phyloP scores from a whole-genome alignment of 2,113 vertebrate species.

The Crotophaga sulcirostris region DNA sequence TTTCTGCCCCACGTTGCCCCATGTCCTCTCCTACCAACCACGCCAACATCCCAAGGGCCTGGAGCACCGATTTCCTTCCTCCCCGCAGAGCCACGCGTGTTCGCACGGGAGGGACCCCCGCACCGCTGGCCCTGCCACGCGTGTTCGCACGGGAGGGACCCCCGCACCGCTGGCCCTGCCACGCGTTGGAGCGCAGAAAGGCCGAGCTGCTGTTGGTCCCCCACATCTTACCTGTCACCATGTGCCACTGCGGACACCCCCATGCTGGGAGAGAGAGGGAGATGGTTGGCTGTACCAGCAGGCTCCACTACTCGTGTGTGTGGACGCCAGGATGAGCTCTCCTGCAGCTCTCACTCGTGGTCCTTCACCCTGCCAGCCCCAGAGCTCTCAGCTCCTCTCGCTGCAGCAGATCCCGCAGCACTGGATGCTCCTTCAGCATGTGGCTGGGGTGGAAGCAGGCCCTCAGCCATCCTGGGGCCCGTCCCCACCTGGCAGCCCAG shows the following conservation, averaged over 20 bases:
- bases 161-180: rapidly evolving
- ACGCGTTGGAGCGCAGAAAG: rapidly evolving
- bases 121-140: rapidly evolving
- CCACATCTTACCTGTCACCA: too few species aligned
- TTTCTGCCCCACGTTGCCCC: neutral
- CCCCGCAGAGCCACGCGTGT: neutral
- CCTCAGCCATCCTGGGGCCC: rapidly evolving
- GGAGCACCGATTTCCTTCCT: neutral
- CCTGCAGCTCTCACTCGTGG: neutral
- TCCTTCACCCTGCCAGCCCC: neutral
- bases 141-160: neutral
- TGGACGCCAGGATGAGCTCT: neutral
- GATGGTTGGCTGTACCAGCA: rapidly evolving
- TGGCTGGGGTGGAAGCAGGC: neutral
- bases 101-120: neutral
- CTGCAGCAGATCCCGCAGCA: neutral
- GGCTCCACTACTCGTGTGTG: rapidly evolving
- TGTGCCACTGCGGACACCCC: too few species aligned
- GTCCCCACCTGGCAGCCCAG: neutral
- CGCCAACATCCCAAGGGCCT: neutral
- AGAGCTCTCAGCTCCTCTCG: neutral
- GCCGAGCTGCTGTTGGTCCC: too few species aligned
- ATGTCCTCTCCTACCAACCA: rapidly evolving
- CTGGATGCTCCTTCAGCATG: rapidly evolving
- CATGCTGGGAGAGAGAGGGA: neutral